Evolutionary conservation across 2,797 vertebrate species (phyloP).

Genomic region (Telmatherina bonti): DNA sequence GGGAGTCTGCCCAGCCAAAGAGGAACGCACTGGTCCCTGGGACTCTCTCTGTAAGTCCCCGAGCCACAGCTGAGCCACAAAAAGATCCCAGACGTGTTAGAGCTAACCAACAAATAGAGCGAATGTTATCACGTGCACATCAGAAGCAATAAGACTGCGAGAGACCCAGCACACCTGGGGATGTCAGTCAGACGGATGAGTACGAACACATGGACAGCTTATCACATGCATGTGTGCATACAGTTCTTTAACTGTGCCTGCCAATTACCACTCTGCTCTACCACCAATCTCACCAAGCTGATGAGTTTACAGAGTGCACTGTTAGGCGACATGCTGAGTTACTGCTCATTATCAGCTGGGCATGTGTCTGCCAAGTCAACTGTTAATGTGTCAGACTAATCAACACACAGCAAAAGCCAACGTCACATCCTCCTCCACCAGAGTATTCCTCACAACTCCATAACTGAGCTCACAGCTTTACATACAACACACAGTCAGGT

Average conservation of each 20-base stretch:
- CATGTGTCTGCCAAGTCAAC: constrained; percentile 29
- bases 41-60: constrained; percentile 72
- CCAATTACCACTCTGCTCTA: constrained; percentile 36
- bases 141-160: no score
- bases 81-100: constrained; percentile 7
- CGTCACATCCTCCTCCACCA: constrained; percentile 8
- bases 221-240: constrained; percentile 26
- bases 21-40: constrained; percentile 82
- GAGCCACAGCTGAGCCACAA: constrained; percentile 75
- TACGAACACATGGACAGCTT: constrained; percentile 19
- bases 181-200: constrained; percentile 15
- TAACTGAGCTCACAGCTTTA: not conserved
- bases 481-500: no score
- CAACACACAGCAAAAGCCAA: constrained; percentile 28
- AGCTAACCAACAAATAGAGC: constrained; percentile 13
- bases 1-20: constrained; percentile 83
- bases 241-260: constrained; percentile 27
- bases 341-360: constrained; percentile 39
- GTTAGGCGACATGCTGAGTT: constrained; percentile 29
- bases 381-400: constrained; percentile 45
- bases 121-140: not conserved
- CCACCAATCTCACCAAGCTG: constrained; percentile 31
- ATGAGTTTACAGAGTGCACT: constrained; percentile 37
- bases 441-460: not conserved
- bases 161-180: constrained; percentile 47